Evolutionary conservation across 1,140 invertebrate species (phyloP).

Genomic region (Amyelois transitella): DNA sequence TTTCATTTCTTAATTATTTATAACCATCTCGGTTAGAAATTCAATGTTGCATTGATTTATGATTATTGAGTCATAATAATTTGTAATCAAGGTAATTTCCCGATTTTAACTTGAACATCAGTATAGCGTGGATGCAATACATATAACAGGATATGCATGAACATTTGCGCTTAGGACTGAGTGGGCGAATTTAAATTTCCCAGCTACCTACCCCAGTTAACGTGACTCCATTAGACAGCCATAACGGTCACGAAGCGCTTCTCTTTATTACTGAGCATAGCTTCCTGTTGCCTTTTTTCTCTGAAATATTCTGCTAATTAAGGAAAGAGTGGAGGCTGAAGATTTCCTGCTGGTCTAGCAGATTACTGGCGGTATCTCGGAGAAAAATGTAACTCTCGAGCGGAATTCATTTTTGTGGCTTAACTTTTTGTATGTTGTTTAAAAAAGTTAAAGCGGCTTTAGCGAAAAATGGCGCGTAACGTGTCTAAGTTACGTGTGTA

Average conservation of each 20-base stretch:
- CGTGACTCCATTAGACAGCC: conserved; percentile 37
- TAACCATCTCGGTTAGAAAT: too few relatives aligned
- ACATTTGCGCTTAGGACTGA: neutral
- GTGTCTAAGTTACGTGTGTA: conserved; percentile 2
- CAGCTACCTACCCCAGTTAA: conserved; percentile 22
- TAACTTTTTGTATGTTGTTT: conserved; percentile 38
- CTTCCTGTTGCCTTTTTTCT: conserved; percentile 57
- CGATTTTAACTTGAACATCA: too few relatives aligned
- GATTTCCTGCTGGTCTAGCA: conserved; percentile 61
- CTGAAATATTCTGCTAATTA: conserved; percentile 69
- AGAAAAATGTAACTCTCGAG: conserved; percentile 47
- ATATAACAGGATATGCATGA: too few relatives aligned
- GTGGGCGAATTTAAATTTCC: neutral
- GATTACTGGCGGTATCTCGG: conserved; percentile 49
- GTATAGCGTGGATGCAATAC: too few relatives aligned
- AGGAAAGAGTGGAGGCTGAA: conserved; percentile 63
- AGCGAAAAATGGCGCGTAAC: neutral
- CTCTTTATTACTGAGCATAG: conserved; percentile 49
- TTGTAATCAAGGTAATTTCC: too few relatives aligned
- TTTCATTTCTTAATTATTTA: too few relatives aligned
- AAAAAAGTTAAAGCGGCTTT: conserved; percentile 26
- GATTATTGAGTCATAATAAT: too few relatives aligned
- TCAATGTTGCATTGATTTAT: too few relatives aligned
- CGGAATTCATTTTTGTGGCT: conserved; percentile 42
- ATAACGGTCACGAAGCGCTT: conserved; percentile 43